Evolutionary conservation across 2,113 vertebrate genomes (phyloP).

Genomic region (Neogale vison): DNA sequence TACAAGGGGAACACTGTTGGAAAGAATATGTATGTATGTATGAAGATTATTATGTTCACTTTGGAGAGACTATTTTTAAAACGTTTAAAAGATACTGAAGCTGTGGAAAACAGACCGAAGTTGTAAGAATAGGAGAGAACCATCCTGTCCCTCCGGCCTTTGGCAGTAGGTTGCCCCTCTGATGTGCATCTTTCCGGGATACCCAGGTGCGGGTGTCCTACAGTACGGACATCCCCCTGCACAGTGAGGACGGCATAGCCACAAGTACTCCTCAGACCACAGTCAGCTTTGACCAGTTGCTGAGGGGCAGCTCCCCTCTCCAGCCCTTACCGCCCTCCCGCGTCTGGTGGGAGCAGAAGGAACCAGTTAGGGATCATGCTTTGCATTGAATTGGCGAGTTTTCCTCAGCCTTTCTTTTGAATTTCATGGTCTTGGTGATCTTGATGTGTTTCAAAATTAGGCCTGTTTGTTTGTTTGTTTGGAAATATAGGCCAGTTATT

Average conservation of each 20-base stretch:
- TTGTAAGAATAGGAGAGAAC: background rate
- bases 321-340: rapidly evolving
- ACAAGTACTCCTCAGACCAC: background rate
- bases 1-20: background rate
- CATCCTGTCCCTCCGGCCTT: background rate
- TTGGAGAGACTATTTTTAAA: background rate
- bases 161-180: background rate
- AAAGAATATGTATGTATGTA: background rate
- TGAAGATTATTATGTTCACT: background rate
- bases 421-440: background rate
- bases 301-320: background rate
- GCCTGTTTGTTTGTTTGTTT: background rate
- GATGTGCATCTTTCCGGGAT: background rate
- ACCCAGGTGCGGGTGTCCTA: background rate
- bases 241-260: background rate
- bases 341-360: background rate
- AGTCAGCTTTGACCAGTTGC: background rate
- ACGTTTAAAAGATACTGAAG: background rate
- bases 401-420: background rate
- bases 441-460: background rate
- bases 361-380: background rate
- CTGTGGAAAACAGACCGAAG: background rate
- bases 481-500: background rate
- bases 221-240: background rate
- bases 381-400: background rate